phyloP scores from a whole-genome alignment of 2,888 invertebrate genomes.

The Oxycera nigricornis region DNA sequence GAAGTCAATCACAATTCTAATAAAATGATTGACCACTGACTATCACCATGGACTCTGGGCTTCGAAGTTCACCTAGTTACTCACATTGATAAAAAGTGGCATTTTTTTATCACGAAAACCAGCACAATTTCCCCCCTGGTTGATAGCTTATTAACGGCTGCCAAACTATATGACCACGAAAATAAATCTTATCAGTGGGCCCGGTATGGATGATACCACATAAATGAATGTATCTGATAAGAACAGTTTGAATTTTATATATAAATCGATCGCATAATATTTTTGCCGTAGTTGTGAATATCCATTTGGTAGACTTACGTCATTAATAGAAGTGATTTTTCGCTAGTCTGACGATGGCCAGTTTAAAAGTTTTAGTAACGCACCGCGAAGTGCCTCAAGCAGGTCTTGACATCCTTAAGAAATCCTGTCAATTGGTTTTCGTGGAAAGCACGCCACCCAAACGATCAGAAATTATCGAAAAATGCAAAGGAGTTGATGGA shows the following conservation, averaged over 20 bases:
- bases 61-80: too few species aligned
- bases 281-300: neutral
- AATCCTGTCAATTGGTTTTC: constrained; percentile 64
- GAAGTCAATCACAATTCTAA: too few species aligned
- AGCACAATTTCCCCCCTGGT: too few species aligned
- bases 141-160: neutral
- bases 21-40: too few species aligned
- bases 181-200: neutral
- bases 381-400: constrained; percentile 68
- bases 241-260: neutral
- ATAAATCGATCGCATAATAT: neutral
- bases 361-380: constrained; percentile 73
- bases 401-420: constrained; percentile 67
- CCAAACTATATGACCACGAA: neutral
- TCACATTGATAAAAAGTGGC: too few species aligned
- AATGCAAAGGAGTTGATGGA: constrained; percentile 46
- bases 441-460: constrained; percentile 40
- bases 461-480: constrained; percentile 42
- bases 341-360: too few species aligned
- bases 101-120: too few species aligned
- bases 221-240: neutral
- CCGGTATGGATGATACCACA: neutral
- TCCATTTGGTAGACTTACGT: too few species aligned
- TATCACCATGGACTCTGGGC: too few species aligned
- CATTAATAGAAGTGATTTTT: too few species aligned